Conservation (phyloP, 2,888 invertebrate species). For the Monopis laevigella region DNA sequence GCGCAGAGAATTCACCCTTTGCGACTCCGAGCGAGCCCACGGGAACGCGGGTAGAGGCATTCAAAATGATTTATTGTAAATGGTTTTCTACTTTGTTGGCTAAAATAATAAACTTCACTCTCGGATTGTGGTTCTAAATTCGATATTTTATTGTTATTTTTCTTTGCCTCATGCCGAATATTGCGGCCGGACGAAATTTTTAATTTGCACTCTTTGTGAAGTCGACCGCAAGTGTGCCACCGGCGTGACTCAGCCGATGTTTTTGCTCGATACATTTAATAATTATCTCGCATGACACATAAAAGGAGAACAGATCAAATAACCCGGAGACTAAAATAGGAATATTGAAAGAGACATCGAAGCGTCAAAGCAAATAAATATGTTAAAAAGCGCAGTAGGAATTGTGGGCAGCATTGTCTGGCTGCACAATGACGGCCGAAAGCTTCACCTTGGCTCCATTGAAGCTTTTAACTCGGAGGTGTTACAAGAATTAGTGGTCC, state of each 20-base stretch:
- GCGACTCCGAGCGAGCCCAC: conserved; percentile 44
- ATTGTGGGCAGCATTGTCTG: conserved; percentile 58
- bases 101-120: conserved; percentile 60
- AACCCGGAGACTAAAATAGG: background rate
- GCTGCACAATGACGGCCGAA: conserved; percentile 32
- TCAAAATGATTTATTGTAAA: conserved; percentile 69
- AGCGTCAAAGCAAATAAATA: conserved; percentile 42
- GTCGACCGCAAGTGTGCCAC: conserved; percentile 15
- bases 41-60: conserved; percentile 55
- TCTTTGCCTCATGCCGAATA: conserved; percentile 42
- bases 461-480: conserved; percentile 56
- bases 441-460: conserved; percentile 24
- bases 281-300: background rate
- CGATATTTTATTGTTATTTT: conserved; percentile 54
- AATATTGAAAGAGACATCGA: conserved; percentile 48
- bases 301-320: background rate
- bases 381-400: conserved; percentile 52
- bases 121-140: conserved; percentile 58
- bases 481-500: conserved; percentile 63
- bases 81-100: conserved; percentile 68
- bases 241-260: conserved; percentile 9
- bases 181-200: conserved; percentile 30
- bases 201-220: conserved; percentile 46
- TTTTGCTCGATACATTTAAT: background rate
- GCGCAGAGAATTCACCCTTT: conserved; percentile 66